Evolutionary conservation across 2,888 invertebrate genomes (phyloP), one percentile per base, ranked within the genome.

Genomic region (Trissonchulus latispiculum): DNA sequence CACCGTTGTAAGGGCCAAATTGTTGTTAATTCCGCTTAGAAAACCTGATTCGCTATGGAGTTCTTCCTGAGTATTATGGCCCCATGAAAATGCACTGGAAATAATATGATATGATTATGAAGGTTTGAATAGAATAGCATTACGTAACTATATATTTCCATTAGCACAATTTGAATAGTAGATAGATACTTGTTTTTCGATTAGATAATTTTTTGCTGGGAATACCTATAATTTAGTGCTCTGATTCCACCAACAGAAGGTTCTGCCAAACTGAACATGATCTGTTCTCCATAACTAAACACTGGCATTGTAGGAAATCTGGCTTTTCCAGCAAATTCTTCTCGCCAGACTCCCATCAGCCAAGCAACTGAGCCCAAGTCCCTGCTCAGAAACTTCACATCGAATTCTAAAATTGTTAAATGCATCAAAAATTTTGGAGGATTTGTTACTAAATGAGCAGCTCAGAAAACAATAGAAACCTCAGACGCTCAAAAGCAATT

Each of bases 161-260:
- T n/a, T n/a, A n/a, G n/a, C n/a, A n/a, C n/a, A n/a, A n/a, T n/a
- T n/a, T n/a, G n/a, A n/a, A n/a, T n/a, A n/a, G n/a, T n/a, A n/a
- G n/a, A n/a, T n/a, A n/a, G n/a, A n/a, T n/a, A n/a, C n/a, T n/a
- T n/a, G n/a, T n/a, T n/a, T n/a, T n/a, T n/a, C n/a, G n/a, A n/a
- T n/a, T n/a, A n/a, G n/a, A n/a, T n/a, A n/a, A n/a, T n/a, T n/a
- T n/a, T n/a, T n/a, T n/a, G n/a, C n/a, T n/a, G n/a, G n/a, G n/a
- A n/a, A n/a, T n/a, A 81, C 82, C 81, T 82, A 74, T 82, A 82
- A 72, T 82, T 82, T 23, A 82, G 73, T 8, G 81, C 79, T 62
- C 77, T 78, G 2, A 77, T 76, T 0, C 80, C 77, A 61, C 75
- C 74, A 62, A 78, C 76, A 31, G 77, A 75, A 61, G 77, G 76